Evolutionary conservation across 2,888 invertebrate species (phyloP), one percentile per base, ranked within the genome.

Genomic region (Pheosia gnoma): DNA sequence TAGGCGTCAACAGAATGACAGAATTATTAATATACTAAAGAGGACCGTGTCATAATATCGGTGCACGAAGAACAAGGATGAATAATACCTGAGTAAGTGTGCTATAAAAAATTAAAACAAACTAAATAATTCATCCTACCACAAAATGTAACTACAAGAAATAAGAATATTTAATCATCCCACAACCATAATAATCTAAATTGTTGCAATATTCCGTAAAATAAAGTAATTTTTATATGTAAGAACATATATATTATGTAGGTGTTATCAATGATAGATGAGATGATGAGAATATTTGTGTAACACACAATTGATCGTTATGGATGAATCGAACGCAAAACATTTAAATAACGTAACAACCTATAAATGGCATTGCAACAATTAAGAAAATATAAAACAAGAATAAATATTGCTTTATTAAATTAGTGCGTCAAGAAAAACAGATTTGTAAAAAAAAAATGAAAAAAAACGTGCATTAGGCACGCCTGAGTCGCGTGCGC

Each of bases 401-500:
- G 47, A 47, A 47, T 47, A 2, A 47, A 47, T 45, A 45, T 25
- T 25, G 25, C 10, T 7, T 45, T 45, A 4, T 45, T 9, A n/a
- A 47, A 47, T 47, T 43, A 43, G 9, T 9, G 11, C 47, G 4
- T 47, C 4, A 57, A n/a, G 52, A 4, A 47, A 56, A 43, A 52
- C 61, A 57, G 0, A 13, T 58, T 70, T 65, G 65, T 65, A 43
- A 10, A 49, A 43, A 49, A 65, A 61, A 63, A 57, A 43, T 8
- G 45, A 43, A 49, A 65, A 61, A 63, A 57, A 68, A 56, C 36
- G 37, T 58, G 66, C 58, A 66, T 66, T 59, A 57, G 56, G 57
- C 74, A 67, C 66, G 75, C 49, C 57, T 49, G 53, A 61, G 53
- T 59, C 66, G 60, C 71, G 59, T 71, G 69, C 61, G 66, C 64